Evolutionary conservation across 2,797 vertebrate genomes (phyloP).

Genomic region (Coregonus sp.): DNA sequence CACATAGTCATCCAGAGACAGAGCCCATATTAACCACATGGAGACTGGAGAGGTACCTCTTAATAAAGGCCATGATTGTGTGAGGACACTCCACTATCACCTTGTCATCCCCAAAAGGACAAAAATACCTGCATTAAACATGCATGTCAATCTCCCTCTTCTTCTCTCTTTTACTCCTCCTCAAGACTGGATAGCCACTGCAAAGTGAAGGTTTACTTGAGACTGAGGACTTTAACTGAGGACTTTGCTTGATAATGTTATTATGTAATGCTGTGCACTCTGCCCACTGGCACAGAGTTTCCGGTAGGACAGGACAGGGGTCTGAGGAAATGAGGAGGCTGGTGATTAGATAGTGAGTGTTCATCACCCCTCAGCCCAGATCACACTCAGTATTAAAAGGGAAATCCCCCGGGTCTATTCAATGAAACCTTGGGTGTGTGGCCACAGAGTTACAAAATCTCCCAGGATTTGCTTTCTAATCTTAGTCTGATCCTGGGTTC

Average conservation of each 20-base stretch:
- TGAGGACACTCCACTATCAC: slow-evolving; percentile 1
- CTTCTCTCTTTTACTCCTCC: neutral
- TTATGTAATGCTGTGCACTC: slow-evolving; percentile 35
- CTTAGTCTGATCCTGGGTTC: slow-evolving; percentile 50
- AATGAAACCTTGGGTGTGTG: slow-evolving; percentile 38
- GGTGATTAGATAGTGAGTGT: slow-evolving; percentile 49
- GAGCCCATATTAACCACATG: neutral
- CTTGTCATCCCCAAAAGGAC: neutral
- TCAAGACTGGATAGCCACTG: slow-evolving; percentile 21
- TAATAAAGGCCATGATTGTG: slow-evolving; percentile 19
- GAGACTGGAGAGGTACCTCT: neutral
- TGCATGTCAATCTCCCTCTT: neutral
- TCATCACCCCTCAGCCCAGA: slow-evolving; percentile 56
- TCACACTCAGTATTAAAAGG: slow-evolving; percentile 55
- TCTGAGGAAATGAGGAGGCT: slow-evolving; percentile 41
- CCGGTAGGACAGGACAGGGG: slow-evolving; percentile 6
- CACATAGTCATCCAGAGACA: neutral
- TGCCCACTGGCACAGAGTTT: slow-evolving; percentile 25
- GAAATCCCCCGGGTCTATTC: slow-evolving; percentile 60
- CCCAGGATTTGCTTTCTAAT: slow-evolving; percentile 66
- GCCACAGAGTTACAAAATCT: slow-evolving; percentile 57
- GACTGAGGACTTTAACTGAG: neutral
- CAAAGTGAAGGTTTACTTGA: neutral
- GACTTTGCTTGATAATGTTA: slow-evolving; percentile 11
- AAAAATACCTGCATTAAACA: neutral